Base-by-base conservation (phyloP, 2,888 invertebrate species). In the Polymixis flavicincta region DNA sequence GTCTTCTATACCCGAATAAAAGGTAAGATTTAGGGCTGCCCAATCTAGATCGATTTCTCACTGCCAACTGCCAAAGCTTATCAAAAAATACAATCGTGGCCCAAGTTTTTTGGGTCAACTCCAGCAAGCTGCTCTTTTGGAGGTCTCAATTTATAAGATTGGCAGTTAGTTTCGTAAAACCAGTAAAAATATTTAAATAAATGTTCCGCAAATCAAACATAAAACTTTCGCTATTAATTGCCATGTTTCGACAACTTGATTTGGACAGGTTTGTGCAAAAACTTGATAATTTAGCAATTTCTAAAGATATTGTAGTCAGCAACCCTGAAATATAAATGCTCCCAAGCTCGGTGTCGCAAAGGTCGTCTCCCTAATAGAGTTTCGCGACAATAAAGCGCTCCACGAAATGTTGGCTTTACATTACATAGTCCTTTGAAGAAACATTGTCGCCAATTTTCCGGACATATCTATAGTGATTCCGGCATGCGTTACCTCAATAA, bases 331-430 rank as follows among this genome's bases (percentile, higher is more conserved):
- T 65, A 76, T 79, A 17, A n/a, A 78, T 80, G 63, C 80, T 74
- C 74, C 74, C 70, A 76, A 75, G 74, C 76, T 76, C 66, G 65
- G 76, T 85, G 85, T 82, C 75, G 76, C 74, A 84, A 86, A 90
- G 90, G 90, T 90, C 89, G 88, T 78, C 72, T 83, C 76, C 85
- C 52, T 88, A 90, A 89, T 90, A 87, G 86, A 88, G 80, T 86
- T 87, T 85, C 68, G 75, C 85, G 83, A 86, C 85, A 90, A 87
- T 88, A 88, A 86, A 89, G 82, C 78, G 69, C 72, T 74, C 71
- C 68, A 61, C 75, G 52, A 76, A 84, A 76, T 82, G 83, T 72
- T 77, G 71, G 76, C 80, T 37, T 64, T 54, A 73, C 66, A 83
- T 64, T 54, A 73, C 66, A 83, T 61, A 78, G 81, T 78, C 78